Base-by-base conservation (phyloP, 2,797 vertebrate species). In the Chloroceryle inda region DNA sequence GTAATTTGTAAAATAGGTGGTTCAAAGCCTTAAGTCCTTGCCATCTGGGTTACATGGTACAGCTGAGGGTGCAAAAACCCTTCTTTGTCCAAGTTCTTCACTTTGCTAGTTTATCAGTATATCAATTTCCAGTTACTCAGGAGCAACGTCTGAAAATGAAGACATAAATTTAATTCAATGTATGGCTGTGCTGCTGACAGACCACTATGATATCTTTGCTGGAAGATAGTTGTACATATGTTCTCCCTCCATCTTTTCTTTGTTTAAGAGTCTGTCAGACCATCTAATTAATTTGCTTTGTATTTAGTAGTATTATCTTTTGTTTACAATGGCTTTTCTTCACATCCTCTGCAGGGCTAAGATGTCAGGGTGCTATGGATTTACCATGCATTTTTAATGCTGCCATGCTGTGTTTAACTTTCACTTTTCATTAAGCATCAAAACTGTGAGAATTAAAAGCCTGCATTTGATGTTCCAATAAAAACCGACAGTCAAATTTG, bases 361-460 rank as follows among this genome's bases (percentile, higher is more conserved):
- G 77, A 97, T 95, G 85, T 97, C 84, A 95, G 82, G 85, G 93
- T 97, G 96, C 95, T 97, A 96, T 97, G 97, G 97, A 97, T 96
- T 97, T 96, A 97, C 96, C 91, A 77, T 97, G 98, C 97, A 97
- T 98, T 97, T 98, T 96, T 97, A 97, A 98, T 97, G 97, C 97
- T 96, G 84, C 97, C 98, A 98, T 98, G 98, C 96, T 98, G 98
- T 98, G 98, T 98, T 98, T 98, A 98, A 97, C 98, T 98, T 98
- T 98, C 98, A 98, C 97, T 98, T 98, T 97, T 98, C 98, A 97
- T 98, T 98, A 98, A 96, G 97, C 97, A 98, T 98, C 97, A 98
- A 98, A 98, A 98, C 97, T 98, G 98, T 98, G 98, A 98, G 97
- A 98, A 98, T 98, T 97, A 97, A 97, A 97, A 97, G 95, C 95